Percentiles rank a stretch among this genome's conserved stretches.
Conservation (phyloP, 2,113 vertebrate species). For the Brienomyrus longianalis region DNA sequence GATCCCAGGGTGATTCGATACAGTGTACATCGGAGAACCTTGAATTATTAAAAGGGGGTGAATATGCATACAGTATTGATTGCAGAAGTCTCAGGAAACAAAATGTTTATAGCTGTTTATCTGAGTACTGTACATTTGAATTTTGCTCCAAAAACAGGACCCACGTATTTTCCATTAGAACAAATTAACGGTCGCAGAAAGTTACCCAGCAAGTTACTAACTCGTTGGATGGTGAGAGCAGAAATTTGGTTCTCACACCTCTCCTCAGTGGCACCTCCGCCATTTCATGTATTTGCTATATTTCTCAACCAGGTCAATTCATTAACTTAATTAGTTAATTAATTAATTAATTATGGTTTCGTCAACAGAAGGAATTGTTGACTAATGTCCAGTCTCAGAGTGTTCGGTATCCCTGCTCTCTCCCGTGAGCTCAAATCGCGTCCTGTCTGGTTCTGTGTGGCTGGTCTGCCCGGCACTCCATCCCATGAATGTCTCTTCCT, state of each 20-base stretch:
- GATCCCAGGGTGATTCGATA: neutral
- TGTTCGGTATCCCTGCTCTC: neutral
- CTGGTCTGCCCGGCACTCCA: neutral
- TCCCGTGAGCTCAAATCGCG: neutral
- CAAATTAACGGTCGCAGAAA: neutral
- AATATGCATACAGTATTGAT: neutral
- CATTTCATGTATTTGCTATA: neutral
- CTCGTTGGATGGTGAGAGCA: neutral
- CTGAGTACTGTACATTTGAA: neutral
- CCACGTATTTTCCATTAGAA: neutral
- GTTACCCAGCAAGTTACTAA: neutral
- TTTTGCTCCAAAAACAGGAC: neutral
- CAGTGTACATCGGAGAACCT: neutral
- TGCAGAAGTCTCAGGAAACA: neutral
- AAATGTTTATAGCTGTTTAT: neutral
- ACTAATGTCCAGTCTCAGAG: neutral
- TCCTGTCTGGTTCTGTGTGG: neutral
- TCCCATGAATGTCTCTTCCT: neutral
- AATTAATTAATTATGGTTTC: neutral
- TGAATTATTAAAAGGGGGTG: neutral
- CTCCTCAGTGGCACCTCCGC: neutral
- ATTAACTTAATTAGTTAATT: neutral
- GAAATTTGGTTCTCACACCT: neutral
- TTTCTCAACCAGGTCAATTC: neutral
- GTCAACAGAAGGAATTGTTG: neutral